Base-by-base conservation (phyloP, 2,113 vertebrate genomes). In the Motacilla tschutschensis region DNA sequence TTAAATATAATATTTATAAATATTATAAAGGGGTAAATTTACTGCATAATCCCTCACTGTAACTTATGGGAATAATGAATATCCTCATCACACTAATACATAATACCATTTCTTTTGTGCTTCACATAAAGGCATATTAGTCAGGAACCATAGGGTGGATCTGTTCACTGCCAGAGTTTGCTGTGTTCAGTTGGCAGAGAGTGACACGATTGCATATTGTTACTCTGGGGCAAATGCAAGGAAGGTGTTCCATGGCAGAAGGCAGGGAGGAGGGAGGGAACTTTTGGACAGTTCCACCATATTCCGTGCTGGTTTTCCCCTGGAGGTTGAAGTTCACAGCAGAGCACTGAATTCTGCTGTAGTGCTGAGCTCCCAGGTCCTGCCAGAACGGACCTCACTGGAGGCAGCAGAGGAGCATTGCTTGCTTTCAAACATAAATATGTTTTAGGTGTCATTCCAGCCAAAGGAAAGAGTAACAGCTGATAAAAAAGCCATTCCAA, bases 1-100 rank as follows among this genome's bases (percentile, higher is more conserved):
- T 85, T 79, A 81, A 79, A 81, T 65, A 62, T 20, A 65, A 63
- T 65, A 81, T 75, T 54, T 78, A 62, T 33, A 71, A 62, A 63
- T 40, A 63, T 54, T 40, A 38, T 13, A 59, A 83, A 88, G 58
- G 43, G 59, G 21, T 9, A 86, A 57, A 5, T 65, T 78, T 51
- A 43, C 40, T 47, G 17, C 35, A 46, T 85, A 36, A 20, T 47
- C 14, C 12, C 17, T 83, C 3, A 0, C 31, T 5, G 14, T 60
- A 83, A 54, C 8, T 75, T 65, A 46, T 10, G 9, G 47, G 55
- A 93, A 53, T 36, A n/a, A 40, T 75, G 48, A 48, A 25, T n/a
- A 10, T 79, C 12, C 12, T 73, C 33, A 36, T 50, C 64, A 20
- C 12, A 80, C 19, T 25, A 78, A 83, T 50, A 6, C 11, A 57